These are phyloP conservation scores for Castor canadensis DNA, from an alignment of 2,113 vertebrate species.

Conservation along the genomic window DNA sequence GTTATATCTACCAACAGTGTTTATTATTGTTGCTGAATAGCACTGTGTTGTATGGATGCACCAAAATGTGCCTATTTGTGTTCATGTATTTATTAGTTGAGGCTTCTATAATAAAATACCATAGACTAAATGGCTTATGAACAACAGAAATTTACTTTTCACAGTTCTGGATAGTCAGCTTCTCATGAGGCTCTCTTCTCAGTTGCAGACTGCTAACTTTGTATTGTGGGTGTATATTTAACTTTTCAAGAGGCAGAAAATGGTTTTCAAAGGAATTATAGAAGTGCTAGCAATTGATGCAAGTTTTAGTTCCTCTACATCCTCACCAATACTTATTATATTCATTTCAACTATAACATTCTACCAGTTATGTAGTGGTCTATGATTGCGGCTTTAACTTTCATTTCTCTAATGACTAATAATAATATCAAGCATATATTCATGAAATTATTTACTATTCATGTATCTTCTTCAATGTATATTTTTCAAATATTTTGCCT, in stretches of 20 bases:
- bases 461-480: not conserved
- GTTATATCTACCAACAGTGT: not conserved
- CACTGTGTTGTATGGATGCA: not conserved
- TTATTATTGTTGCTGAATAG: not conserved
- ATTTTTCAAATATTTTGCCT: not conserved
- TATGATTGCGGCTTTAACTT: not conserved
- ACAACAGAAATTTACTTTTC: not conserved
- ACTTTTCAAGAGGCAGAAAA: too few relatives aligned
- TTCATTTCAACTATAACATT: not conserved
- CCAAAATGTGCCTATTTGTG: not conserved
- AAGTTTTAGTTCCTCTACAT: too few relatives aligned
- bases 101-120: not conserved
- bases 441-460: not conserved
- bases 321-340: not conserved
- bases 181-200: not conserved
- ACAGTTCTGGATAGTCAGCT: not conserved
- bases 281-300: too few relatives aligned
- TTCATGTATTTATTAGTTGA: not conserved
- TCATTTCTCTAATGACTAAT: not conserved
- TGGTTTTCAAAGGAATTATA: not conserved
- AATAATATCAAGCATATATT: not conserved
- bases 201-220: not conserved
- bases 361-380: not conserved
- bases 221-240: too few relatives aligned
- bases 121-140: not conserved